A percentile compares a stretch with the other conserved stretches of the same genome.
These are phyloP conservation scores for Brenthis hecate DNA, from an alignment of 2,888 invertebrate genomes.

Conservation along the genomic window DNA sequence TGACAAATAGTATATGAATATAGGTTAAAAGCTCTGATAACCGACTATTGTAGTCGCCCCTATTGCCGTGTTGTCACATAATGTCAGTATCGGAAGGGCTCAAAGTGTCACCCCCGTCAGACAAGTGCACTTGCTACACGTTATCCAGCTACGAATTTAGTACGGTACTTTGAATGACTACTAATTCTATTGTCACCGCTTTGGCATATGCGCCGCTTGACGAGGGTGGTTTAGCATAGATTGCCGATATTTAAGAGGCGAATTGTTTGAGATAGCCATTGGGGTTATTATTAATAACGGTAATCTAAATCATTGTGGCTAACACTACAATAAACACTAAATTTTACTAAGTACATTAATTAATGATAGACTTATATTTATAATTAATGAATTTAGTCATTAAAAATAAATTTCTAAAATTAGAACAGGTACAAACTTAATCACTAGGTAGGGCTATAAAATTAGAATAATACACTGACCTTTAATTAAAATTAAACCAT, in stretches of 20 bases:
- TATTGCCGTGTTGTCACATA: conserved; percentile 71
- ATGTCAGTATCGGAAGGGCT: conserved; percentile 78
- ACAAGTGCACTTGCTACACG: conserved; percentile 77
- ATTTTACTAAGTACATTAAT: not conserved
- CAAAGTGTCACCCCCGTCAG: conserved; percentile 74
- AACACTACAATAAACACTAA: not conserved
- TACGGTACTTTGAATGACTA: conserved; percentile 76
- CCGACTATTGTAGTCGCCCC: conserved; percentile 70
- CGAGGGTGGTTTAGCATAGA: conserved; percentile 57
- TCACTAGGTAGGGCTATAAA: too few species aligned
- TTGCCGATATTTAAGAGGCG: conserved; percentile 46
- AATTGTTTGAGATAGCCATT: conserved; percentile 40
- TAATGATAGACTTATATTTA: too few species aligned
- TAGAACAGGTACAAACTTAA: too few species aligned
- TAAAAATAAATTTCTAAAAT: too few species aligned
- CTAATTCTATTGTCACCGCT: conserved; percentile 79
- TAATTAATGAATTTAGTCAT: too few species aligned
- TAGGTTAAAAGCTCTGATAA: conserved; percentile 68
- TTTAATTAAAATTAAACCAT: too few species aligned
- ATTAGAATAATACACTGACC: too few species aligned
- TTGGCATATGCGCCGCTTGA: conserved; percentile 74
- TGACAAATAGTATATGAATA: conserved; percentile 44
- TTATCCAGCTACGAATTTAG: conserved; percentile 71
- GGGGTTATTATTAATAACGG: conserved; percentile 23
- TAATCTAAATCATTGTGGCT: conserved; percentile 6